phyloP scores from a whole-genome alignment of 2,888 invertebrate species.

The Pseudococcus longispinus region DNA sequence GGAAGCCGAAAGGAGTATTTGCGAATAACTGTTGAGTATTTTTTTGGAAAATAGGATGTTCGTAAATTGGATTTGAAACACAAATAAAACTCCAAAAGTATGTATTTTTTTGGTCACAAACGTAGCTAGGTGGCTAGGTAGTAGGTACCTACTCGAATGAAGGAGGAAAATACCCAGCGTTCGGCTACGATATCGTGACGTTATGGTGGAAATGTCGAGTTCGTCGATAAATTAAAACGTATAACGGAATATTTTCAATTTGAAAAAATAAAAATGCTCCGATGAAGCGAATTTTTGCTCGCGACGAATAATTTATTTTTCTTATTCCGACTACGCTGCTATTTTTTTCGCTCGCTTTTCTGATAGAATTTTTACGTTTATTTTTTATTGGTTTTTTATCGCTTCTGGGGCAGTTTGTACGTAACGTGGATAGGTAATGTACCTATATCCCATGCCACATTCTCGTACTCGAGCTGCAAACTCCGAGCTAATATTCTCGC shows the following conservation, averaged over 20 bases:
- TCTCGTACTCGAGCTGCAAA: neutral
- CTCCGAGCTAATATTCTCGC: neutral
- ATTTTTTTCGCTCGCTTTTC: neutral
- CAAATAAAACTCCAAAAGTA: slow-evolving; percentile 16
- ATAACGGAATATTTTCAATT: neutral
- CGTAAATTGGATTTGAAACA: slow-evolving; percentile 38
- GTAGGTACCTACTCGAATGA: neutral
- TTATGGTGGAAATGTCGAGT: neutral
- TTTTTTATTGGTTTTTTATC: slow-evolving; percentile 1
- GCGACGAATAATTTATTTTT: slow-evolving; percentile 15
- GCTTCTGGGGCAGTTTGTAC: neutral
- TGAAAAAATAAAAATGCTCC: slow-evolving; percentile 26
- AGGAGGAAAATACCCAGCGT: neutral
- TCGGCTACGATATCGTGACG: neutral
- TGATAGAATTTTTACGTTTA: slow-evolving; percentile 24
- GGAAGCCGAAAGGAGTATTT: slow-evolving; percentile 16
- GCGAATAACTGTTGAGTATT: slow-evolving; percentile 40
- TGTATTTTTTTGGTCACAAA: neutral
- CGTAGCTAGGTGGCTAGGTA: neutral
- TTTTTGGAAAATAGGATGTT: slow-evolving; percentile 37
- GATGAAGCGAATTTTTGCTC: neutral
- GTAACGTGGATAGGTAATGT: neutral
- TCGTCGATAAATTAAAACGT: neutral
- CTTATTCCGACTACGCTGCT: neutral
- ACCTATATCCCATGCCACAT: neutral